phyloP scores from a whole-genome alignment of 2,113 vertebrate species.

The Lepisosteus osseus region DNA sequence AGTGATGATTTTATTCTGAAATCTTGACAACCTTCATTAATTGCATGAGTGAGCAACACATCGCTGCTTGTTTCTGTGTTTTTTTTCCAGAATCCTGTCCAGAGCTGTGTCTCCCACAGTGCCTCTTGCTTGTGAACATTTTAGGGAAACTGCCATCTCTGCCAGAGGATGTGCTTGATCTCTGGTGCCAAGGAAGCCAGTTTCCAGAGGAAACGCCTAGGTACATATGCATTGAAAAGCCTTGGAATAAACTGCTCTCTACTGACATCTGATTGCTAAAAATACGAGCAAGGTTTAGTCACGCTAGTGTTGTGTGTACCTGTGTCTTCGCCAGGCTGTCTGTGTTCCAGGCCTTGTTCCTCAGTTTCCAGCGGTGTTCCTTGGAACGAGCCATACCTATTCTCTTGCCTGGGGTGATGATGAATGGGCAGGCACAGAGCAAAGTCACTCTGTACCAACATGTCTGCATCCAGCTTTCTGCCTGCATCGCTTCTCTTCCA shows the following conservation, averaged over 20 bases:
- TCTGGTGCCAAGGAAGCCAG: conserved; percentile 74
- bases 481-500: conserved; percentile 73
- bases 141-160: conserved; percentile 74
- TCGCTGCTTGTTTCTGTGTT: conserved; percentile 15
- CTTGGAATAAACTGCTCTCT: background rate
- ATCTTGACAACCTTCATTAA: no score
- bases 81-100: conserved; percentile 60
- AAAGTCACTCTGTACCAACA: conserved; percentile 80
- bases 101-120: conserved; percentile 79
- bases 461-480: conserved; percentile 80
- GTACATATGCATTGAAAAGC: conserved; percentile 33
- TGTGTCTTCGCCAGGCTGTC: conserved; percentile 60
- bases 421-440: conserved; percentile 65
- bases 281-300: background rate
- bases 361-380: conserved; percentile 72
- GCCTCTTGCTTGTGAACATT: conserved; percentile 72
- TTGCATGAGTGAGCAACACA: no score
- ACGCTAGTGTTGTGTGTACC: background rate
- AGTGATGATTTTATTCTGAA: no score
- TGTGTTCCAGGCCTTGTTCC: conserved; percentile 75
- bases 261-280: background rate
- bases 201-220: conserved; percentile 57
- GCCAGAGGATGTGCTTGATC: conserved; percentile 68
- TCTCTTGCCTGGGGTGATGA: conserved; percentile 66
- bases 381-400: conserved; percentile 77